Evolutionary conservation across 2,888 invertebrate species (phyloP).

Genomic region (Sminthurinus aureus): DNA sequence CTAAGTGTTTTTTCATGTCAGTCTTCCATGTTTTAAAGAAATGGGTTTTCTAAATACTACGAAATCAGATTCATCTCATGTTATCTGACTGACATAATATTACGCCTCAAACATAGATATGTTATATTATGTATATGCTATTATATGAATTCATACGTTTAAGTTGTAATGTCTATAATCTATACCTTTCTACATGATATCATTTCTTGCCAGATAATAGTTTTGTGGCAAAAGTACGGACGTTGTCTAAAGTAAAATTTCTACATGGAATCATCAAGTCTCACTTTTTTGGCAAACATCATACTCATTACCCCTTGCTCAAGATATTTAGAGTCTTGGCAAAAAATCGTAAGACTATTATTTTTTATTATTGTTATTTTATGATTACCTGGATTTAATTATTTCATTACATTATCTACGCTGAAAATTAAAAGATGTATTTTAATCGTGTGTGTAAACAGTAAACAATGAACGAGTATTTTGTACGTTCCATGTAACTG

Average conservation of each 20-base stretch:
- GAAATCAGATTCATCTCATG: too few species aligned
- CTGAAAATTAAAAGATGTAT: background rate
- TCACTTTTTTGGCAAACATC: slow-evolving; percentile 62
- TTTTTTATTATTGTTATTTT: background rate
- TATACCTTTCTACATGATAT: slow-evolving; percentile 9
- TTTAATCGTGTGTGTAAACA: background rate
- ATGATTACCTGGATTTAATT: background rate
- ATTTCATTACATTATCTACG: too few species aligned
- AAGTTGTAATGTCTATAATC: background rate
- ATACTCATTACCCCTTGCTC: slow-evolving; percentile 53
- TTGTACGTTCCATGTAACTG: background rate
- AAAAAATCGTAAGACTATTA: slow-evolving; percentile 48
- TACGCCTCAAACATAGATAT: too few species aligned
- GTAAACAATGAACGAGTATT: too few species aligned
- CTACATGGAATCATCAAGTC: slow-evolving; percentile 71
- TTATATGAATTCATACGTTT: too few species aligned
- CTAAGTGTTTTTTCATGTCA: background rate
- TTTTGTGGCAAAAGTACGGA: slow-evolving; percentile 73
- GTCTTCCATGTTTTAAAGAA: background rate
- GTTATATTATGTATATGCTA: too few species aligned
- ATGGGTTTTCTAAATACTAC: too few species aligned
- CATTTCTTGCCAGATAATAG: slow-evolving; percentile 65
- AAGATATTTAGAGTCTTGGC: slow-evolving; percentile 53
- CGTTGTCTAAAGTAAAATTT: slow-evolving; percentile 70
- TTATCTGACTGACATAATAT: background rate